phyloP scores from a whole-genome alignment of 30 jellyfish, hydroid and myxozoan species.

The Cassiopea xamachana region DNA sequence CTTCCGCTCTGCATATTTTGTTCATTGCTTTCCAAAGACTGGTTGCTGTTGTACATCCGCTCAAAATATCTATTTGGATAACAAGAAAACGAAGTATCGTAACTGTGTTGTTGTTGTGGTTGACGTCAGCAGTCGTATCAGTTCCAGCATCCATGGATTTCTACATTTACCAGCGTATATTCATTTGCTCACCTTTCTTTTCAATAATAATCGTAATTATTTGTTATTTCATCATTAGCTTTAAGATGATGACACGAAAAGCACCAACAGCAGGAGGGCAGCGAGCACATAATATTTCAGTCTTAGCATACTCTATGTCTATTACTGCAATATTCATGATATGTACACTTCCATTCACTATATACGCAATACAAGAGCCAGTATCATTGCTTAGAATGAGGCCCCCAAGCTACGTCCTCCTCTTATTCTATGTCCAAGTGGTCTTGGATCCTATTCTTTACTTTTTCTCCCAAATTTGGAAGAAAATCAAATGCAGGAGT shows the following conservation, averaged over 20 bases:
- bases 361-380: background rate
- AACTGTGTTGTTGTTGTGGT: background rate
- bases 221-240: background rate
- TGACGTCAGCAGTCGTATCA: background rate
- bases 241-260: background rate
- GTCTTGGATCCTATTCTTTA: background rate
- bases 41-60: slow-evolving; percentile 15
- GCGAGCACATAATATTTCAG: background rate
- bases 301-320: background rate
- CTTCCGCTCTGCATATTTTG: slow-evolving; percentile 12
- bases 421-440: background rate
- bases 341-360: background rate
- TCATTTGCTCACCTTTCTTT: background rate
- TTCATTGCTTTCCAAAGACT: slow-evolving; percentile 32
- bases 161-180: background rate
- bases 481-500: background rate
- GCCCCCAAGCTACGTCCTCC: background rate
- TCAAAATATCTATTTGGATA: background rate
- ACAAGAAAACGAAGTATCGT: background rate
- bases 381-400: too few species aligned
- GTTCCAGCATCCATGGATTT: background rate
- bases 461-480: slow-evolving; percentile 1
- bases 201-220: background rate
- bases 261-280: background rate
- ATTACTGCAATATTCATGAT: background rate